Evolutionary conservation across 1,140 invertebrate genomes (phyloP).

Genomic region (Lysiphlebus fabarum): DNA sequence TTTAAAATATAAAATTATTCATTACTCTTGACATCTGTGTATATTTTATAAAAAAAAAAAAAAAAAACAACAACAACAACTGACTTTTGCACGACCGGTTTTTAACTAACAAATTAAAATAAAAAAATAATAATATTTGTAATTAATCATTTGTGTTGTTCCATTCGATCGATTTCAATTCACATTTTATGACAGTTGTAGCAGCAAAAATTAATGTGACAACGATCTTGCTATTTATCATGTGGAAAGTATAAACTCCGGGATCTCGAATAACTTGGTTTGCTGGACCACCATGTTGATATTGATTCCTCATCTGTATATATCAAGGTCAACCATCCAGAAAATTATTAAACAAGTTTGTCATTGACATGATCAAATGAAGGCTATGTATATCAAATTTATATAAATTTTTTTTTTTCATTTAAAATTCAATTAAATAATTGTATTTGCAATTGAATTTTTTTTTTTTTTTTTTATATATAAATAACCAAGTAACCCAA

Average conservation of each 20-base stretch:
- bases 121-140: not conserved
- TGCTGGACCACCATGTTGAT: slow-evolving; percentile 21
- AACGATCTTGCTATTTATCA: slow-evolving; percentile 39
- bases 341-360: slow-evolving; percentile 11
- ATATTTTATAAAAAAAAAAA: not conserved
- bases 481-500: too few species aligned
- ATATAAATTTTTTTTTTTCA: too few species aligned
- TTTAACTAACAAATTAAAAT: slow-evolving; percentile 24
- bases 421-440: too few species aligned
- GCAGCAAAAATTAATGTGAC: slow-evolving; percentile 38
- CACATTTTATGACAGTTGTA: slow-evolving; percentile 18
- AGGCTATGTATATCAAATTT: too few species aligned
- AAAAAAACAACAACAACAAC: slow-evolving; percentile 1
- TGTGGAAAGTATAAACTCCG: slow-evolving; percentile 37
- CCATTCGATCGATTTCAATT: slow-evolving; percentile 37
- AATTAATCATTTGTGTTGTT: slow-evolving; percentile 42
- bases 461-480: too few species aligned
- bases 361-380: slow-evolving; percentile 3
- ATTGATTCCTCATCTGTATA: slow-evolving; percentile 10
- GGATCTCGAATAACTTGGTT: slow-evolving; percentile 2
- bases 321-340: slow-evolving; percentile 8
- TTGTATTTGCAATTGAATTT: too few species aligned
- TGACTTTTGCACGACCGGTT: slow-evolving; percentile 8
- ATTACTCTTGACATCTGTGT: not conserved
- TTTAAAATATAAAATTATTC: too few species aligned